Evolutionary conservation across 2,888 invertebrate genomes (phyloP).

Genomic region (Cephalotes varians): DNA sequence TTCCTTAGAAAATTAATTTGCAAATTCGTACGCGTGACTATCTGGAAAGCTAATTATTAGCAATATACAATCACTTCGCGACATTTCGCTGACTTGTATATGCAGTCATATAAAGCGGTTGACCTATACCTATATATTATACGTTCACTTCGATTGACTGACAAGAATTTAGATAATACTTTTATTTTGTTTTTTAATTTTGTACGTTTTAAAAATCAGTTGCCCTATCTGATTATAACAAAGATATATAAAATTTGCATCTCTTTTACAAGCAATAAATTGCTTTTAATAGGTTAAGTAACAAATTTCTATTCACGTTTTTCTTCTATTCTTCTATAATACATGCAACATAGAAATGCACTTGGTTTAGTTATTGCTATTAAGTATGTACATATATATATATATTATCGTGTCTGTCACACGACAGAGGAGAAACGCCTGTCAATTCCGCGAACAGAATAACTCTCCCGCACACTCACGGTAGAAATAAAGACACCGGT

Average conservation of each 20-base stretch:
- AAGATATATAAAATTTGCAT: constrained; percentile 3
- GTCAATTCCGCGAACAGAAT: too few relatives aligned
- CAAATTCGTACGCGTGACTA: background rate
- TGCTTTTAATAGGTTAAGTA: background rate
- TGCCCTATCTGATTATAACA: background rate
- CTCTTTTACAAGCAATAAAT: background rate
- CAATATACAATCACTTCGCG: background rate
- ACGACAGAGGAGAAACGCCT: too few relatives aligned
- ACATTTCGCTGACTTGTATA: background rate
- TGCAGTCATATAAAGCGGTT: background rate
- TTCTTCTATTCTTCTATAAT: background rate
- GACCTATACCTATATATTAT: background rate
- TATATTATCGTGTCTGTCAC: too few relatives aligned
- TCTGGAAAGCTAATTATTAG: constrained; percentile 8
- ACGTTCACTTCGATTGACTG: constrained; percentile 1
- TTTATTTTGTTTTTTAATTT: background rate
- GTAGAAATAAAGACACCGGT: too few relatives aligned
- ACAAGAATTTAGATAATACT: constrained; percentile 10
- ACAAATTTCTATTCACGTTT: background rate
- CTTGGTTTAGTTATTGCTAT: background rate
- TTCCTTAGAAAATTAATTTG: background rate
- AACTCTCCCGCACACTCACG: too few relatives aligned
- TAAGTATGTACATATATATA: too few relatives aligned
- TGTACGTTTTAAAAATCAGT: background rate
- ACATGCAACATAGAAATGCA: background rate